These are phyloP conservation scores for Elachura formosa DNA, from an alignment of 2,113 vertebrate genomes.

Conservation along the genomic window DNA sequence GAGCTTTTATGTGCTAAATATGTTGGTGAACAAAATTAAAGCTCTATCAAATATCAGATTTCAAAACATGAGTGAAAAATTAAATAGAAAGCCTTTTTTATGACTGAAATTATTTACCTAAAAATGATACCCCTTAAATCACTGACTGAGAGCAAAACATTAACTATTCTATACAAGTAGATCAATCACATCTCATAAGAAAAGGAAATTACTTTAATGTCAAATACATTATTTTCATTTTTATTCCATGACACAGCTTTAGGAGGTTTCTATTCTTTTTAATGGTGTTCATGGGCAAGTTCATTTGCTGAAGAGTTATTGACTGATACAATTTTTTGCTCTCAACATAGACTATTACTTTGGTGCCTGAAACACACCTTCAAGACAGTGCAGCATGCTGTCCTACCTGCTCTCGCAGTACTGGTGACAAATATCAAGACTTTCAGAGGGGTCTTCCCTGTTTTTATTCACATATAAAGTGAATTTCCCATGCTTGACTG, in stretches of 20 bases:
- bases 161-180: background rate
- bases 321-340: background rate
- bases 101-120: background rate
- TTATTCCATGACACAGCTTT: background rate
- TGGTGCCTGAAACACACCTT: background rate
- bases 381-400: fast-evolving
- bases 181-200: background rate
- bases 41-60: background rate
- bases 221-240: background rate
- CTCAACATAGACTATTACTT: background rate
- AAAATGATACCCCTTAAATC: background rate
- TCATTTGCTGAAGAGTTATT: background rate
- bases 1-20: background rate
- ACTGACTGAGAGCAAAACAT: background rate
- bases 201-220: background rate
- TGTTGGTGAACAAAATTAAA: background rate
- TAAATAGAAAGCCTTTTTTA: background rate
- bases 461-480: background rate
- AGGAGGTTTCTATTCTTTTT: background rate
- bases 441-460: background rate
- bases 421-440: background rate
- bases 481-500: background rate
- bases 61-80: background rate
- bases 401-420: background rate
- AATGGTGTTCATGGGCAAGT: background rate